Evolutionary conservation across 2,113 vertebrate genomes (phyloP).

Genomic region (Cyphomyrus plagiostoma): DNA sequence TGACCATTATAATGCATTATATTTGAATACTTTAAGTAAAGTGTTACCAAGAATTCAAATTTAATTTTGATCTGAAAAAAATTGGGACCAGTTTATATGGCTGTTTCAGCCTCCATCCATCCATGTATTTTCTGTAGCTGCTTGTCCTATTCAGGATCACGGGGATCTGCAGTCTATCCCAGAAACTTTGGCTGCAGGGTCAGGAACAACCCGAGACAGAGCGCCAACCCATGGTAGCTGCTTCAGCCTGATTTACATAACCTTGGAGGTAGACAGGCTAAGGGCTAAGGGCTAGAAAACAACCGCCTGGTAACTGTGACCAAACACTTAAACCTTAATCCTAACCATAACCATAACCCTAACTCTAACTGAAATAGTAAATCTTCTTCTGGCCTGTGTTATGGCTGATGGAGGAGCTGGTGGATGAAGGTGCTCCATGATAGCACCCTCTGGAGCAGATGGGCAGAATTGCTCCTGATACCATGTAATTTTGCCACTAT

Average conservation of each 20-base stretch:
- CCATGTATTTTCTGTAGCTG: neutral
- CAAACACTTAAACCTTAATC: neutral
- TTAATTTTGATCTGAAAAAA: neutral
- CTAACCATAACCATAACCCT: neutral
- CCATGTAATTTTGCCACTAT: neutral
- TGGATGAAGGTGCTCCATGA: neutral
- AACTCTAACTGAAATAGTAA: neutral
- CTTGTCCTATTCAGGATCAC: neutral
- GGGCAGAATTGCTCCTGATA: neutral
- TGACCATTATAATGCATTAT: no score
- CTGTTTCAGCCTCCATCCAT: neutral
- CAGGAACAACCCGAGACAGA: neutral
- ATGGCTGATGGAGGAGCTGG: neutral
- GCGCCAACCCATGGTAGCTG: neutral
- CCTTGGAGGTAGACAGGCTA: neutral
- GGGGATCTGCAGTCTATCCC: neutral
- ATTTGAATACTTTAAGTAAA: no score
- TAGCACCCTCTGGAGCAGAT: neutral
- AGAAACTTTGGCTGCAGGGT: neutral
- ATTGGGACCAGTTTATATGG: neutral
- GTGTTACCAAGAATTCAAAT: neutral
- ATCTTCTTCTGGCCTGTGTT: neutral
- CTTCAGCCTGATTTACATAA: neutral
- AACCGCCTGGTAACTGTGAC: neutral
- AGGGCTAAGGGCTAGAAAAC: neutral